Conservation (phyloP, 2,113 vertebrate species). For the Oreochromis niloticus region DNA sequence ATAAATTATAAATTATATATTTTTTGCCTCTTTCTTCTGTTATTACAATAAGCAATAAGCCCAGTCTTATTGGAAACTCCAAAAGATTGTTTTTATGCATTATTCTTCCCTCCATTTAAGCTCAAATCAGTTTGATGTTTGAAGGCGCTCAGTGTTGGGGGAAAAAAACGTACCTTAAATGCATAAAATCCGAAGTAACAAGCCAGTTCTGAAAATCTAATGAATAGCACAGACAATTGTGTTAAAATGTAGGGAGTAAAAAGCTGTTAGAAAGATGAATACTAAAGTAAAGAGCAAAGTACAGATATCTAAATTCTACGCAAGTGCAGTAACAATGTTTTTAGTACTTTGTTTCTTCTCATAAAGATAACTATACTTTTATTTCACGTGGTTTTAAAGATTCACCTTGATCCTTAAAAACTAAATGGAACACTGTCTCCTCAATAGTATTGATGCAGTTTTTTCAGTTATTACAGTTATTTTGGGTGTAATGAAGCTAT, state of each 20-base stretch:
- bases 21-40: neutral
- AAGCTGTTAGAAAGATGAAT: neutral
- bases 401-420: neutral
- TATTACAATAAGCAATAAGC: neutral
- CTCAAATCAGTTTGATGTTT: too few species aligned
- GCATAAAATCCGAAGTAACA: rapidly evolving
- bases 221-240: neutral
- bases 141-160: too few species aligned
- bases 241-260: neutral
- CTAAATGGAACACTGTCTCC: neutral
- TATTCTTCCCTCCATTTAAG: too few species aligned
- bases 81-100: too few species aligned
- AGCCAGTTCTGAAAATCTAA: neutral
- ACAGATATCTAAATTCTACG: neutral
- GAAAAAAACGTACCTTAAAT: neutral
- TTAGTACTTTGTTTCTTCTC: neutral
- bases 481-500: neutral
- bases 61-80: too few species aligned
- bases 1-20: neutral
- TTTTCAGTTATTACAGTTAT: neutral
- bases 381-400: neutral
- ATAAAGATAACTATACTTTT: neutral
- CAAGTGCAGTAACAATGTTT: neutral
- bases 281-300: neutral
- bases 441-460: neutral